Percentiles rank a stretch among this genome's conserved stretches.
These are phyloP conservation scores for Neomonachus schauinslandi DNA, from an alignment of 2,113 vertebrate genomes.

Conservation along the genomic window DNA sequence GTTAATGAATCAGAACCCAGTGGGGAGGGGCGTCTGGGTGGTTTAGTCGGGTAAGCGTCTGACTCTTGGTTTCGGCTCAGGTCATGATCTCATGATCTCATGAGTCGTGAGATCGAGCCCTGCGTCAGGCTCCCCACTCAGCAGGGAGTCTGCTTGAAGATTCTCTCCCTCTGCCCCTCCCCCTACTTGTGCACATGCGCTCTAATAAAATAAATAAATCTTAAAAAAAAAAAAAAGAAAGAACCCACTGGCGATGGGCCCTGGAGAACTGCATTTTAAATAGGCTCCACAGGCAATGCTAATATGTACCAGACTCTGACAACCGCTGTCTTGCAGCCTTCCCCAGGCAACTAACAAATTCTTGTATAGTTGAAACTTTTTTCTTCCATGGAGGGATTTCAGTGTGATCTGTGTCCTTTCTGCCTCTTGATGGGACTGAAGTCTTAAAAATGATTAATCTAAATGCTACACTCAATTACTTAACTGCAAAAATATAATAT, in stretches of 20 bases:
- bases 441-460: constrained; percentile 61
- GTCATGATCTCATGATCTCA: neutral
- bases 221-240: neutral
- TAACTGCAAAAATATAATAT: constrained; percentile 63
- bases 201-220: neutral
- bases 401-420: constrained; percentile 40
- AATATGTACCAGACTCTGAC: neutral
- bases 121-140: neutral
- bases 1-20: neutral
- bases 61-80: neutral
- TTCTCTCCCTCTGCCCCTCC: neutral
- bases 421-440: neutral
- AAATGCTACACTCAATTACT: constrained; percentile 59
- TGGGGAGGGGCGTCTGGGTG: neutral
- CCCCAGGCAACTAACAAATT: neutral
- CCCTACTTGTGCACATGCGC: neutral
- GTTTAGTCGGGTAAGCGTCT: neutral
- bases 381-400: neutral
- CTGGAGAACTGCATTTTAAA: neutral
- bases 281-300: neutral
- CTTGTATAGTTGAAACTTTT: neutral
- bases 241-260: neutral
- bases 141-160: neutral
- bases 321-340: neutral
- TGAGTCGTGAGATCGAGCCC: neutral